These are phyloP conservation scores for Liolophura sinensis DNA, from an alignment of 1,140 invertebrate genomes.

Conservation along the genomic window DNA sequence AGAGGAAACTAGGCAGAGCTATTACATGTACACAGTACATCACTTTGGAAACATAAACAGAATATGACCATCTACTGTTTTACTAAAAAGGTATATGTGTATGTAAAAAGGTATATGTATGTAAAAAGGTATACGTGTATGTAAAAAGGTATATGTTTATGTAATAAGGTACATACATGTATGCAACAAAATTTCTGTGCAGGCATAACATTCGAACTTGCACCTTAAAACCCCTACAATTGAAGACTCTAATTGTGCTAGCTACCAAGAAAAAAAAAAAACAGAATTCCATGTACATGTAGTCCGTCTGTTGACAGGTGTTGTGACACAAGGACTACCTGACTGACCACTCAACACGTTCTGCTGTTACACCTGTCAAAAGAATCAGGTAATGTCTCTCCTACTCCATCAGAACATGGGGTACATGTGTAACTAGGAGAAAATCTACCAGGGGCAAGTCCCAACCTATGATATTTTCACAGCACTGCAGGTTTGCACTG, in stretches of 20 bases:
- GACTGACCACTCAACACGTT: background rate
- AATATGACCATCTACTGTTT: no score
- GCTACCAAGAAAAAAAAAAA: background rate
- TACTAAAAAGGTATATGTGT: no score
- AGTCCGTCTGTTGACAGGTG: background rate
- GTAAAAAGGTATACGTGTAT: no score
- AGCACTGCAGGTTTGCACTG: background rate
- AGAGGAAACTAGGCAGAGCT: no score
- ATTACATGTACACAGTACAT: no score
- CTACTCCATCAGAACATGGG: background rate
- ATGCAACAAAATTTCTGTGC: background rate
- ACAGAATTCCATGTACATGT: no score
- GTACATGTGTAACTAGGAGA: background rate
- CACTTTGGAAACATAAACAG: no score
- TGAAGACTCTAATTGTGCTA: background rate
- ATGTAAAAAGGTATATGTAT: no score
- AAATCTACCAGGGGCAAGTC: conserved; percentile 2
- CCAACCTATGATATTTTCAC: background rate
- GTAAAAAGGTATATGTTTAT: no score
- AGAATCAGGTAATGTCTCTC: background rate
- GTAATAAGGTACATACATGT: no score
- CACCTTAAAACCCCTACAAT: no score
- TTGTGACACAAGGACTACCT: background rate
- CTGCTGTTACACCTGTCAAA: background rate
- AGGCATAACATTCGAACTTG: no score